Evolutionary conservation across 1,140 invertebrate genomes (phyloP).

Genomic region (Cyclargus thomasi): DNA sequence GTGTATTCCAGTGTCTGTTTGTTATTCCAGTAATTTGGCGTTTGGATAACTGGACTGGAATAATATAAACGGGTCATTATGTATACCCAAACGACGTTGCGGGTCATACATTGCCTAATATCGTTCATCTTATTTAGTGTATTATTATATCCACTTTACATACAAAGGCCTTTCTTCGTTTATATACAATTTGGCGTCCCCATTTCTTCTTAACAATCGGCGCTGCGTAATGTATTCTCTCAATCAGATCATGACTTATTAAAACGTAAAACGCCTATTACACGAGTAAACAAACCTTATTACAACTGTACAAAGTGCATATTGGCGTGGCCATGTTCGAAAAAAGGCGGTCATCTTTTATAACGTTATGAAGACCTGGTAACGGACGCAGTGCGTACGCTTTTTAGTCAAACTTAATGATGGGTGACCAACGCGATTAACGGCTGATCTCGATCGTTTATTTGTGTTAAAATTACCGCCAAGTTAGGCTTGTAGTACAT

Average conservation of each 20-base stretch:
- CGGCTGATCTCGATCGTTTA: not conserved
- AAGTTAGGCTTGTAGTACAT: no score
- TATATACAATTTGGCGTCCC: not conserved
- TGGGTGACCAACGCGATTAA: not conserved
- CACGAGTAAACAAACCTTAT: conserved; percentile 25
- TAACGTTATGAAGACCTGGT: conserved; percentile 48
- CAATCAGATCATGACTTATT: conserved; percentile 16
- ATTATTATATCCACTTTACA: not conserved
- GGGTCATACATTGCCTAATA: no score
- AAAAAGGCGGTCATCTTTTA: conserved; percentile 46
- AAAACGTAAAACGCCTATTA: conserved; percentile 1
- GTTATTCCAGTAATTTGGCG: no score
- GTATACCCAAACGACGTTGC: no score
- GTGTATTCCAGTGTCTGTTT: no score
- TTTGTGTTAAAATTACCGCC: not conserved
- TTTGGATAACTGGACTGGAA: no score
- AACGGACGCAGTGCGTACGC: conserved; percentile 29
- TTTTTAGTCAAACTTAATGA: conserved; percentile 5
- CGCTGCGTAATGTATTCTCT: conserved; percentile 7
- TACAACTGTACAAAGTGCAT: conserved; percentile 20
- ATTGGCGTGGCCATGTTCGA: conserved; percentile 22
- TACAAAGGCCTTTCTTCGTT: not conserved
- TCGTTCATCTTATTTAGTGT: no score
- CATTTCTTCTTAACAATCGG: conserved; percentile 5
- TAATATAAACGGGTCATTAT: no score